phyloP scores from a whole-genome alignment of 2,113 vertebrate genomes.

The Alethe diademata region DNA sequence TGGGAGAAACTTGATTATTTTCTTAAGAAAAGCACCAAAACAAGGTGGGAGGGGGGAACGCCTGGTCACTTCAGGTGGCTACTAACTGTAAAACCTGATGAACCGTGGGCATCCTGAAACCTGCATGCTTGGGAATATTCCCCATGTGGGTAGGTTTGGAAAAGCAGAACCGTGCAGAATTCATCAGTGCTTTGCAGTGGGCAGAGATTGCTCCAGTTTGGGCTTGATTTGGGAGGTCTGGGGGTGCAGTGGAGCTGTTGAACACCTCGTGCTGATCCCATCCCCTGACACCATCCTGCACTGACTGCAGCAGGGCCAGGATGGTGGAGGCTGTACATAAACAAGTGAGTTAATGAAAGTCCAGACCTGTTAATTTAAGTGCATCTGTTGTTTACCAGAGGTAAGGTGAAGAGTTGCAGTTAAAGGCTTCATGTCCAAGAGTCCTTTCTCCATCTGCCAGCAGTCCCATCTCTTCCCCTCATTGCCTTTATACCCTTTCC shows the following conservation, averaged over 20 bases:
- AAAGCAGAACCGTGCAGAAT: neutral
- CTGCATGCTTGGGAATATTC: neutral
- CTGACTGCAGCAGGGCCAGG: neutral
- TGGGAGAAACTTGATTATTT: neutral
- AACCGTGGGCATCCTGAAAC: neutral
- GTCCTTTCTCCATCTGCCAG: neutral
- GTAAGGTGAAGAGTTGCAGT: neutral
- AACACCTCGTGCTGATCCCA: fast-evolving
- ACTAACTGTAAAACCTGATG: neutral
- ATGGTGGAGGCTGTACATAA: neutral
- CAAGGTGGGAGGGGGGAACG: neutral
- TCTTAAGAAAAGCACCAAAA: neutral
- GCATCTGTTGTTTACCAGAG: neutral
- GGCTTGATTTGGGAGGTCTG: neutral
- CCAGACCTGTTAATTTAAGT: neutral
- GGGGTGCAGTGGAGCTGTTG: neutral
- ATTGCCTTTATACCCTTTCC: neutral
- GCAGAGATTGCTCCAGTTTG: neutral
- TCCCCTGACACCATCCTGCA: neutral
- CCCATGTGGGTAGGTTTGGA: fast-evolving
- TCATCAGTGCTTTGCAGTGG: neutral
- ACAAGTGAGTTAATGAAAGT: neutral
- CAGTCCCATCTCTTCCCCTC: neutral
- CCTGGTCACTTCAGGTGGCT: fast-evolving
- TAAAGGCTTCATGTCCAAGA: neutral